phyloP scores from a whole-genome alignment of 2,888 invertebrate genomes.

The Bembecia ichneumoniformis region DNA sequence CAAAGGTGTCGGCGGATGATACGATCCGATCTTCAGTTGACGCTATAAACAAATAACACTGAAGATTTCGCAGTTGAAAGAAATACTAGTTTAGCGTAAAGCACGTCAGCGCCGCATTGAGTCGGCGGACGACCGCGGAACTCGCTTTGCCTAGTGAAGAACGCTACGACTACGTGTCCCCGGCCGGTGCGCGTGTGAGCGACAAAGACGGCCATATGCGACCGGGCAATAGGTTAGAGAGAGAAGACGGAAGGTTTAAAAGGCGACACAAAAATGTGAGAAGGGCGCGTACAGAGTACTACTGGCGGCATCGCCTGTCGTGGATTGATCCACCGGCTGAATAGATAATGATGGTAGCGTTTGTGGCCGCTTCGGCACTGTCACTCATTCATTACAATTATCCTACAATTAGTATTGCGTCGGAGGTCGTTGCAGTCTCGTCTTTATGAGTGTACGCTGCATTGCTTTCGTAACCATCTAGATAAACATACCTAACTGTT shows the following conservation, averaged over 20 bases:
- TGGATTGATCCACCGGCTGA: slow-evolving; percentile 48
- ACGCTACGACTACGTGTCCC: slow-evolving; percentile 51
- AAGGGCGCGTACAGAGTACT: slow-evolving; percentile 42
- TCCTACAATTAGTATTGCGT: slow-evolving; percentile 40
- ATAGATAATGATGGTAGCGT: slow-evolving; percentile 47
- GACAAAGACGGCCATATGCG: slow-evolving; percentile 29
- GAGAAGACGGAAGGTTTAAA: slow-evolving; percentile 31
- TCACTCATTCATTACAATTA: slow-evolving; percentile 53
- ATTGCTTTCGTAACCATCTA: neutral
- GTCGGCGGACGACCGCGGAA: slow-evolving; percentile 66
- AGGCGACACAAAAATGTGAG: slow-evolving; percentile 52
- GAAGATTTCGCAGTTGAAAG: slow-evolving; percentile 55
- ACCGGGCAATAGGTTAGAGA: slow-evolving; percentile 13
- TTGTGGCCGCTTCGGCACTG: slow-evolving; percentile 34
- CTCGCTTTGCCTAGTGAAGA: slow-evolving; percentile 32
- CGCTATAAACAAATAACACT: slow-evolving; percentile 64
- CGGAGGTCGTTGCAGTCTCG: slow-evolving; percentile 45
- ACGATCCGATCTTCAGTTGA: slow-evolving; percentile 44
- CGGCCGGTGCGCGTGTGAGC: slow-evolving; percentile 33
- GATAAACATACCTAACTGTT: neutral
- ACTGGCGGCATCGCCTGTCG: slow-evolving; percentile 26
- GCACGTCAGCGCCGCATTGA: slow-evolving; percentile 67
- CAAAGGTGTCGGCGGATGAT: slow-evolving; percentile 39
- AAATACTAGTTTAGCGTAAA: slow-evolving; percentile 51
- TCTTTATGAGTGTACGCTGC: neutral